phyloP scores from a whole-genome alignment of 2,113 vertebrate genomes.

The Boulengeromyrus knoepffleri region DNA sequence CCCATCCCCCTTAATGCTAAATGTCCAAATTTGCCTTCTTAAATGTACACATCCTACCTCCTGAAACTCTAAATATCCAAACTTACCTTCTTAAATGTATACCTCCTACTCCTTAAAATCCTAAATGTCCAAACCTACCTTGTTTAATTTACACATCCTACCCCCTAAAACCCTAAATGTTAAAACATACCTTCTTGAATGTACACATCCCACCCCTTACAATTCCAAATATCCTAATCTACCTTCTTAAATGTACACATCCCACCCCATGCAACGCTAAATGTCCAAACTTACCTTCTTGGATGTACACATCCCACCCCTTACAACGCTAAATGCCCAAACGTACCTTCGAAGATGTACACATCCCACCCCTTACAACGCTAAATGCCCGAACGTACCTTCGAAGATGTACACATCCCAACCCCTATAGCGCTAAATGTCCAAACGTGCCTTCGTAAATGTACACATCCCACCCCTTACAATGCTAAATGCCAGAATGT shows the following conservation, averaged over 20 bases:
- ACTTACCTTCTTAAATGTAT: no score
- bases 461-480: neutral
- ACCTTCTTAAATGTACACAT: neutral
- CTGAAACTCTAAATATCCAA: no score
- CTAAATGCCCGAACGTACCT: neutral
- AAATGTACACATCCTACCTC: neutral
- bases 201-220: neutral
- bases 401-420: neutral
- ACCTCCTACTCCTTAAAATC: no score
- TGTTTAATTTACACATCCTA: no score
- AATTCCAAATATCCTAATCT: neutral
- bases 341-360: neutral
- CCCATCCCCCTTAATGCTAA: neutral
- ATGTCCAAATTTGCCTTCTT: no score
- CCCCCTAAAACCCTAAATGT: no score
- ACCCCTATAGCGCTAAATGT: neutral
- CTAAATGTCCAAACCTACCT: no score
- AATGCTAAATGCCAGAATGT: neutral
- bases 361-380: neutral
- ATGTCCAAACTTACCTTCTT: neutral
- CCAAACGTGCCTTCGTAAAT: neutral
- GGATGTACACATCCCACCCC: neutral
- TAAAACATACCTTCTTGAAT: neutral
- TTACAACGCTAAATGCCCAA: neutral
- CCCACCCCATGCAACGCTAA: no score